These are phyloP conservation scores for Desoria tigrina DNA, from an alignment of 2,888 invertebrate species.

Conservation along the genomic window DNA sequence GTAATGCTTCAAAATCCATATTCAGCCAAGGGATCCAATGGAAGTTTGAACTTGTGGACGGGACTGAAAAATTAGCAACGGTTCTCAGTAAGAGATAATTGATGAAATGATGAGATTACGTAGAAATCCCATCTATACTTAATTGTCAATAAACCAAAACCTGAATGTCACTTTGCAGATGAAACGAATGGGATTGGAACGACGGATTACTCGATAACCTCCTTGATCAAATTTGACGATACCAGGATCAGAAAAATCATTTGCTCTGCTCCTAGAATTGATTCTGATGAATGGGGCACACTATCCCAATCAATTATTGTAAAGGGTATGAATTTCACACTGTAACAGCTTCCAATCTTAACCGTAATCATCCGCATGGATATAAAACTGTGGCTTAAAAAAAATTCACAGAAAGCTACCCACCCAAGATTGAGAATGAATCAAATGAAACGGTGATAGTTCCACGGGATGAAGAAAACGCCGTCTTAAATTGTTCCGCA, in stretches of 20 bases:
- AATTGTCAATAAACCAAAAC: not conserved
- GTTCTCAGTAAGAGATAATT: conserved; percentile 15
- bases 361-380: too few relatives aligned
- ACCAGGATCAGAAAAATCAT: conserved; percentile 4
- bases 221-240: not conserved
- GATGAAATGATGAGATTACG: not conserved
- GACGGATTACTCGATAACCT: not conserved
- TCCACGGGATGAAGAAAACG: too few relatives aligned
- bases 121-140: not conserved
- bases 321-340: too few relatives aligned
- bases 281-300: conserved; percentile 5
- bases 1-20: not conserved
- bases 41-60: not conserved
- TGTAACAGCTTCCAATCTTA: too few relatives aligned
- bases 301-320: too few relatives aligned
- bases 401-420: too few relatives aligned
- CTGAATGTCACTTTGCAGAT: too few relatives aligned
- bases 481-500: too few relatives aligned
- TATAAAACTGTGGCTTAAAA: too few relatives aligned
- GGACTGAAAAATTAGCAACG: not conserved
- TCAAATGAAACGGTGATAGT: too few relatives aligned
- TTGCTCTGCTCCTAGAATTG: conserved; percentile 10
- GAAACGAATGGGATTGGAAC: not conserved
- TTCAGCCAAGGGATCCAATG: not conserved
- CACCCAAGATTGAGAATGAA: too few relatives aligned